Evolutionary conservation across 2,888 invertebrate genomes (phyloP).

Genomic region (Agrotis puta): DNA sequence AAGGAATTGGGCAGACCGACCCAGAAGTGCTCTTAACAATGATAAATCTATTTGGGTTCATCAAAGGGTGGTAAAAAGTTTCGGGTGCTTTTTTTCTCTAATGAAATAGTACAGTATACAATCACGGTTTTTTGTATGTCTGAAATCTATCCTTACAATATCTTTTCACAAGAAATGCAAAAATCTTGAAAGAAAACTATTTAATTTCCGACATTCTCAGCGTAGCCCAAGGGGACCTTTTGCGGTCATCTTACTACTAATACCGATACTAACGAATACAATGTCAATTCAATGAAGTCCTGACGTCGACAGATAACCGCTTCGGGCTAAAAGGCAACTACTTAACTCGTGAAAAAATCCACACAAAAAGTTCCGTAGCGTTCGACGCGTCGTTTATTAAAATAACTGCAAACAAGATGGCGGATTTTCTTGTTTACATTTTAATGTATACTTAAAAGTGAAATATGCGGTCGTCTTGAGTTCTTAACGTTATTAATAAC

Average conservation of each 20-base stretch:
- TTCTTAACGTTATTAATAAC: constrained; percentile 75
- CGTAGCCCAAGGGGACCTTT: constrained; percentile 30
- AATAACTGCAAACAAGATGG: constrained; percentile 78
- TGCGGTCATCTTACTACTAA: constrained; percentile 26
- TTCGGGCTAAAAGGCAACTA: constrained; percentile 37
- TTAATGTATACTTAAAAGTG: constrained; percentile 81
- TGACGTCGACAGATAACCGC: constrained; percentile 39
- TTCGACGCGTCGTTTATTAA: constrained; percentile 75
- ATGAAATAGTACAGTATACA: constrained; percentile 11
- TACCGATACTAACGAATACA: constrained; percentile 44
- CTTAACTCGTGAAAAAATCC: constrained; percentile 56
- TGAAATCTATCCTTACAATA: neutral
- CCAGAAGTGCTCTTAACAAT: constrained; percentile 50
- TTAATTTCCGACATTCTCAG: constrained; percentile 41
- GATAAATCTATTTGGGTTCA: constrained; percentile 54
- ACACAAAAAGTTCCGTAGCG: constrained; percentile 63
- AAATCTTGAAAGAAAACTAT: constrained; percentile 25
- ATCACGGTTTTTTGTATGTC: neutral
- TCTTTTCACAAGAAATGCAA: neutral
- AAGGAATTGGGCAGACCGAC: constrained; percentile 48
- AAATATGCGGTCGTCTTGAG: constrained; percentile 78
- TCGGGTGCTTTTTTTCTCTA: constrained; percentile 21
- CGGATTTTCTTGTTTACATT: constrained; percentile 81
- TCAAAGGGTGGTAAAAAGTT: constrained; percentile 42
- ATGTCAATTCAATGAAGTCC: constrained; percentile 28